Evolutionary conservation across 1,140 invertebrate genomes (phyloP).

Genomic region (Cepaea nemoralis): DNA sequence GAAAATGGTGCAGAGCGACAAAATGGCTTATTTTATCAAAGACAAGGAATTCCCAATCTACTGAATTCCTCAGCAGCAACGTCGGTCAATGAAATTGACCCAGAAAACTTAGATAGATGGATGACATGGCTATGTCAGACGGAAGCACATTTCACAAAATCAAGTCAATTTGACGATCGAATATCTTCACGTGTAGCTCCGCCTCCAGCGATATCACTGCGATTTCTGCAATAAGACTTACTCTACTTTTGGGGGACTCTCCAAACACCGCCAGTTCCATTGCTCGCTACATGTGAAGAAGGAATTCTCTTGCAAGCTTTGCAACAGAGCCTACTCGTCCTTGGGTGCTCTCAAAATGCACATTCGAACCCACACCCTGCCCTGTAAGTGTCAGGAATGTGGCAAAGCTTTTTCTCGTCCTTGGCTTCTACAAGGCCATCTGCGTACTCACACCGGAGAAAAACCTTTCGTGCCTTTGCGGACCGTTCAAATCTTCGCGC

Average conservation of each 20-base stretch:
- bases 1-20: background rate
- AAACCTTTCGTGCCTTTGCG: constrained; percentile 81
- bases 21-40: background rate
- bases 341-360: constrained; percentile 98
- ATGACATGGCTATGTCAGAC: background rate
- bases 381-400: constrained; percentile 96
- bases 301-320: constrained; percentile 95
- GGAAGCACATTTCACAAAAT: background rate
- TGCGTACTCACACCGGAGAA: constrained; percentile 57
- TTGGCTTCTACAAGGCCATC: constrained; percentile 65
- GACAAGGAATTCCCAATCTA: background rate
- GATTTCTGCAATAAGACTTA: constrained; percentile 94
- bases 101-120: background rate
- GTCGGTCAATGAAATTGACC: background rate
- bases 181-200: background rate
- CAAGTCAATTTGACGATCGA: no score
- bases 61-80: background rate
- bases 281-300: constrained; percentile 90
- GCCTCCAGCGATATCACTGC: constrained; percentile 73
- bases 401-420: constrained; percentile 75
- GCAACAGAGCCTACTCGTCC: constrained; percentile 94
- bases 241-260: constrained; percentile 93
- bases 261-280: constrained; percentile 96
- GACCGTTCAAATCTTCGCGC: constrained; percentile 95
- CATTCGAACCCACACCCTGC: constrained; percentile 96